These are phyloP conservation scores for Paratrypauchen microcephalus DNA, from an alignment of 2,797 vertebrate genomes.

Conservation along the genomic window DNA sequence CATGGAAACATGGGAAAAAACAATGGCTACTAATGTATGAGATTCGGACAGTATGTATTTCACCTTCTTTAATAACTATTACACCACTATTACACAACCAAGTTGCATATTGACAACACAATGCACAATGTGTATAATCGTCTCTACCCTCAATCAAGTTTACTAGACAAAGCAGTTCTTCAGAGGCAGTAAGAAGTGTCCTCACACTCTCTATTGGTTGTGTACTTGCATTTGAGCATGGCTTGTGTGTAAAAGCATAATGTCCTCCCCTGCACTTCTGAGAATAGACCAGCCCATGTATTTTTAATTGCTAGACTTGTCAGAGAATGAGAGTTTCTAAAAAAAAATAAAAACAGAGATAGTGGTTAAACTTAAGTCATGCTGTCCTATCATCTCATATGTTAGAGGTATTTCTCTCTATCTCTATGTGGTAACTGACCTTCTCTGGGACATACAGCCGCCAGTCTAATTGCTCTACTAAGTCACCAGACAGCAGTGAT, in stretches of 20 bases:
- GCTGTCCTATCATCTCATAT: conserved; percentile 69
- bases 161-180: conserved; percentile 31
- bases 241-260: conserved; percentile 47
- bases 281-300: conserved; percentile 70
- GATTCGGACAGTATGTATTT: background rate
- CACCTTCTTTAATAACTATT: background rate
- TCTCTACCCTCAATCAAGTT: conserved; percentile 4
- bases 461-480: conserved; percentile 72
- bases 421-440: conserved; percentile 56
- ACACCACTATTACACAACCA: background rate
- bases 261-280: conserved; percentile 52
- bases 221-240: conserved; percentile 36
- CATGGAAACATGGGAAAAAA: too few relatives aligned
- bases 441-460: conserved; percentile 64
- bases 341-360: too few relatives aligned
- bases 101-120: too few relatives aligned
- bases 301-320: conserved; percentile 84
- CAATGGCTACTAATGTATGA: too few relatives aligned
- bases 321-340: conserved; percentile 38
- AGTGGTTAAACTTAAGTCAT: conserved; percentile 63
- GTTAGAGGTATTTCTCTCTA: conserved; percentile 46
- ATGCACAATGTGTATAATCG: background rate
- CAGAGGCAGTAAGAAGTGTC: conserved; percentile 1
- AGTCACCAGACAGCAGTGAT: conserved; percentile 54
- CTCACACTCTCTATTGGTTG: conserved; percentile 9